Evolutionary conservation across 2,888 invertebrate species (phyloP), one percentile per base, ranked within the genome.

Genomic region (Bibio marci): DNA sequence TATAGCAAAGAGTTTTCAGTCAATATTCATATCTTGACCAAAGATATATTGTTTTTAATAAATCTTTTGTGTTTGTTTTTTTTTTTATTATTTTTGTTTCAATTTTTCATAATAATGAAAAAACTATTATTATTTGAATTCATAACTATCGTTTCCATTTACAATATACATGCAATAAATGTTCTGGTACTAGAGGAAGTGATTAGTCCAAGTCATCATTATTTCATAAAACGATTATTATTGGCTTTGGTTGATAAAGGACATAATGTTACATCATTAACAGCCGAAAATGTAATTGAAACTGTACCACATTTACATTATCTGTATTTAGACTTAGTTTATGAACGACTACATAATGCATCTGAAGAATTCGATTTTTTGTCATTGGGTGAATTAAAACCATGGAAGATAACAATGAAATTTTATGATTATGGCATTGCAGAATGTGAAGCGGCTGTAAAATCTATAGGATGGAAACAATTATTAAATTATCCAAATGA

Each of bases 401-500:
- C 22, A 22, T 22, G 22, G 22, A 22, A 22, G 22, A 8, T 8
- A 4, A 4, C 8, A 22, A 6, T 6, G 4, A 4, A 6, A 22
- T 22, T 19, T 15, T 36, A 36, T 13, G 27, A n/a, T 7, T 36
- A 13, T 36, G 36, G 15, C n/a, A 14, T 5, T 11, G 14, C 25
- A 3, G 12, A 7, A 7, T 36, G 36, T 25, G 15, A n/a, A 13
- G 25, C 22, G 8, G 22, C 5, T 8, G 8, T 4, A 6, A 6
- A 6, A 22, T 22, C 54, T 1, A 41, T 49, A 30, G 53, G 51
- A 2, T n/a, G 52, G 1, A 41, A 46, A 22, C 42, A 37, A 8
- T 41, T 57, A 3, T 39, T 53, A 7, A 43, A 47, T 17, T 55
- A 56, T 45, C 54, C 56, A 1, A 41, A 47, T 31, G 42, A 50